Base-by-base conservation (phyloP, 2,888 invertebrate genomes). In the Leptinotarsa juncta region DNA sequence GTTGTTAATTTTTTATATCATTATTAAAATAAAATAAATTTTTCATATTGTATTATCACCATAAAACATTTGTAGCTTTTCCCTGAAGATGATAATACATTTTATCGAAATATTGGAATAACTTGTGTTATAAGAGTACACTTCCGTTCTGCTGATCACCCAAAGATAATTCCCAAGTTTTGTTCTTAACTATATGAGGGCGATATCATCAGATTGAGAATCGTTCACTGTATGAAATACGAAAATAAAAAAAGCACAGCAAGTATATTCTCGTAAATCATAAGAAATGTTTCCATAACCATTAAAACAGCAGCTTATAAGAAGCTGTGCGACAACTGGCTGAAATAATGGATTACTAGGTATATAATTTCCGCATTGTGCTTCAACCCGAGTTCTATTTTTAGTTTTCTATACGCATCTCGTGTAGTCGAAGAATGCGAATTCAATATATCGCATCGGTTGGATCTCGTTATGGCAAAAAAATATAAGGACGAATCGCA, bases 371-470 rank as follows among this genome's bases (percentile, higher is more conserved):
- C 78, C 78, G 78, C 78, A 76, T 78, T 76, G 78, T 76, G 74
- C 74, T 67, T 65, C 60, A 50, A 66, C 53, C 67, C 69, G 68
- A 75, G 71, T 74, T 72, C 75, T 75, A 75, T 75, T 75, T 75
- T 75, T 75, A 75, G 75, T 69, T 75, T 72, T 57, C 69, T 57
- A 49, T 69, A 69, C 69, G 69, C 69, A 69, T 69, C 57, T 69
- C 68, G 69, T 66, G 72, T 75, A 71, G 68, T 71, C 66, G 69
- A 69, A 75, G 82, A 82, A 82, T 81, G 81, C 71, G 79, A 81
- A 77, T 81, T 80, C 79, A 78, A 80, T 81, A 81, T 78, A 80
- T 81, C 78, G 77, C 78, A 71, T 76, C 74, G 75, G 67, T 70
- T 72, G 72, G 70, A 75, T 67, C 70, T 73, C 49, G 42, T 67